Base-by-base conservation (phyloP, 1,140 invertebrate genomes). In the Zaprionus kolodkinae region DNA sequence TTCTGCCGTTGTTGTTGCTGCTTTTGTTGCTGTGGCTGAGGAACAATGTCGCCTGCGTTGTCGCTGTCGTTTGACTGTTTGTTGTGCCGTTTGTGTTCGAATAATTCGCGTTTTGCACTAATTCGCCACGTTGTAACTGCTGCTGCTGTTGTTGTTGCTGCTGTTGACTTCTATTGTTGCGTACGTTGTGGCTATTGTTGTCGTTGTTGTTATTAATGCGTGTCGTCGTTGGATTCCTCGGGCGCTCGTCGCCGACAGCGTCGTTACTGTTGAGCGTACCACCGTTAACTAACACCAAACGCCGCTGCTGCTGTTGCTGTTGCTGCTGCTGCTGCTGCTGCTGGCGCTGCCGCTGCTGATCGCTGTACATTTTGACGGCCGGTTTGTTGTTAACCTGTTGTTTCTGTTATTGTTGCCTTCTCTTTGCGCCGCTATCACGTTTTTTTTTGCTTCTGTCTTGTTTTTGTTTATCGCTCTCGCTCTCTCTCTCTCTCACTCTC, bases 91-190 rank as follows among this genome's bases (percentile, higher is more conserved):
- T 83, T 75, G 78, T 76, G 54, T 65, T 84, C 71, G 78, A 75
- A 60, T 87, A 80, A 80, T 73, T 91, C 78, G 81, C 76, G 79
- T 86, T 91, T 87, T 79, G 78, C 72, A 88, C 85, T 77, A 82
- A 83, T 76, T 86, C 78, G 66, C 76, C 79, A 66, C 69, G 69
- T 65, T 66, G 66, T 56, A 70, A 52, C 33, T 76, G 69, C 33
- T 35, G 33, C 33, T 6, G 33, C 40, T 43, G 13, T 13, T 43
- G 40, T 62, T 79, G 81, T 21, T 50, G 45, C 11, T 50, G 45
- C 1, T 25, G 45, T 59, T 79, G 81, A 74, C 72, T 64, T 70
- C 55, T 73, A 74, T 70, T 78, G 59, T 64, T 71, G 43, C 56
- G 48, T 40, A 40, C 38, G 38, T n/a, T 40, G 45, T 25, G 15